Evolutionary conservation across 2,888 invertebrate genomes (phyloP).

Genomic region (Epistrophella euchroma): DNA sequence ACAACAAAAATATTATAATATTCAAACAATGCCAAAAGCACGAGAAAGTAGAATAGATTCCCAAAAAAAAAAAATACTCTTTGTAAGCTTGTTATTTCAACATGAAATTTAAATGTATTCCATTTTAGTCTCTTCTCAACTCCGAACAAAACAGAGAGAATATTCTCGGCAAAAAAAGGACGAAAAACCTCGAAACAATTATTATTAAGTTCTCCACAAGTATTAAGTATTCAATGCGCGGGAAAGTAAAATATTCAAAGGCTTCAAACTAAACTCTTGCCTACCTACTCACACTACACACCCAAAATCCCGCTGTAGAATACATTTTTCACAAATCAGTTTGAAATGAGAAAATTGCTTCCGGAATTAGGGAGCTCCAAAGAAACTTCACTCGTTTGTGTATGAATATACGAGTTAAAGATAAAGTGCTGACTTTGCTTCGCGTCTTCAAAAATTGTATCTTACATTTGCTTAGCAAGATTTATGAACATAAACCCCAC

Average conservation of each 20-base stretch:
- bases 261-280: neutral
- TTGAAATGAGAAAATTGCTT: constrained; percentile 16
- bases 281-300: neutral
- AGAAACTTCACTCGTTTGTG: neutral
- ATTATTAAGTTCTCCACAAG: constrained; percentile 30
- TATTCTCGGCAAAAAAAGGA: neutral
- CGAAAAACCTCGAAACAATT: constrained; percentile 23
- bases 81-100: neutral
- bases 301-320: neutral
- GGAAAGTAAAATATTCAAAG: constrained; percentile 5
- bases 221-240: constrained; percentile 26
- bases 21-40: constrained; percentile 21
- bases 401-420: neutral
- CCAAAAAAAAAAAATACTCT: neutral
- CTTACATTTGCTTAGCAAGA: neutral
- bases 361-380: constrained; percentile 16
- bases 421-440: constrained; percentile 1
- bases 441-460: neutral
- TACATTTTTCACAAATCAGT: neutral
- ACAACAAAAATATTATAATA: neutral
- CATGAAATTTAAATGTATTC: constrained; percentile 18
- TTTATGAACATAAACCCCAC: neutral
- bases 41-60: constrained; percentile 2
- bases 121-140: constrained; percentile 8
- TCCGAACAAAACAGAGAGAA: neutral